Evolutionary conservation across 1,140 invertebrate genomes (phyloP), one percentile per base, ranked within the genome.

Genomic region (Halictus rubicundus): DNA sequence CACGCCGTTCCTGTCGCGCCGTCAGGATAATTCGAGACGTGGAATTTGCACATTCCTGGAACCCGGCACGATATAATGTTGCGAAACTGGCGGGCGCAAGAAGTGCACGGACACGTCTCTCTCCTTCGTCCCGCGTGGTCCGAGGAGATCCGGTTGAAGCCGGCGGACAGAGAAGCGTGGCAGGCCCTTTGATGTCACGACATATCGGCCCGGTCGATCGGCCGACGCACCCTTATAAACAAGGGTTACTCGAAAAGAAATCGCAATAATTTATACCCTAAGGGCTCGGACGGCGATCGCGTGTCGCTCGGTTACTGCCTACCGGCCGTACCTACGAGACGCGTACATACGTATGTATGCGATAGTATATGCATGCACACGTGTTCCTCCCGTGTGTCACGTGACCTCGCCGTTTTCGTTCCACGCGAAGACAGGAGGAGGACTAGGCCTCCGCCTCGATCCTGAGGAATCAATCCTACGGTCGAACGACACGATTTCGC

Each of bases 211-310:
- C 84, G 85, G 76, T 87, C 85, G 87, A 92, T 92, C 85, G 81
- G 68, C 69, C 87, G 79, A 88, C 83, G 88, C 88, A 87, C 80
- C 85, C 86, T 80, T 84, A 89, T 88, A 87, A 90, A 87, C 86
- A 89, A 89, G 84, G 91, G 90, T 90, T 89, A 90, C 88, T 88
- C 88, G 84, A 91, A 92, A 32, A 93, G 92, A 92, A 92, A 92
- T 91, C 85, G 89, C 86, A 88, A 92, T 93, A 92, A 93, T 91
- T 93, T 93, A 92, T 90, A 89, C 84, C 73, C 77, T 88, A 88
- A 89, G 89, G 90, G 83, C 89, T 89, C 83, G 88, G 88, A 88
- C 87, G 88, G 88, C 85, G 90, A 91, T 93, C 89, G 92, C 92
- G 92, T 92, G 92, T 91, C 88, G 88, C 73, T 82, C 64, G 87